These are phyloP conservation scores for Ostrea denselamellosa DNA, from an alignment of 1,140 invertebrate genomes.

Conservation along the genomic window DNA sequence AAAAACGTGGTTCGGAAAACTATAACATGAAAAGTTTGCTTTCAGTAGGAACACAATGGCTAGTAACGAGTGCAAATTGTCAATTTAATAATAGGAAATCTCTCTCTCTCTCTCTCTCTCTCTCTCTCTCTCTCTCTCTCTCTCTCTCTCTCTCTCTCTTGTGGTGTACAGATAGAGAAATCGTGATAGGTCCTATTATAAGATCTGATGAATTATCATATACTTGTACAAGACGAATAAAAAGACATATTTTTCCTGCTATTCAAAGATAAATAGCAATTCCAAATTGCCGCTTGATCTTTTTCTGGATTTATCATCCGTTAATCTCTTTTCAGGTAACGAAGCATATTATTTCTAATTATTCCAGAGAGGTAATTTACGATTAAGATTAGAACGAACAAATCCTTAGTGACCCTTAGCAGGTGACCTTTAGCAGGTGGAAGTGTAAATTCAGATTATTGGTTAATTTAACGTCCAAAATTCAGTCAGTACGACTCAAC, in stretches of 20 bases:
- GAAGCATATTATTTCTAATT: conserved; percentile 12
- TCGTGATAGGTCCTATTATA: too few relatives aligned
- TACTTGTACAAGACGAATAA: too few relatives aligned
- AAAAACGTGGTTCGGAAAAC: too few relatives aligned
- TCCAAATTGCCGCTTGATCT: not conserved
- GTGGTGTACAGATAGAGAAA: too few relatives aligned
- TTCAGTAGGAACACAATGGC: too few relatives aligned
- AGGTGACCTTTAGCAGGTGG: not conserved
- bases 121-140: conserved; percentile 41
- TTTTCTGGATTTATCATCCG: not conserved
- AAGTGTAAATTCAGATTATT: not conserved
- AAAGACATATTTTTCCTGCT: too few relatives aligned
- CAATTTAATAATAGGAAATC: too few relatives aligned
- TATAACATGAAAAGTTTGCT: too few relatives aligned
- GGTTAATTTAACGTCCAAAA: not conserved
- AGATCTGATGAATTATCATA: too few relatives aligned
- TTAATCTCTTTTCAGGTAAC: conserved; percentile 34
- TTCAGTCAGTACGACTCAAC: too few relatives aligned
- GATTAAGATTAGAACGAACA: not conserved
- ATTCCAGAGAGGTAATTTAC: not conserved
- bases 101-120: not conserved
- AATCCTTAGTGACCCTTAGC: not conserved
- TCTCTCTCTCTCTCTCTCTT: conserved; percentile 23
- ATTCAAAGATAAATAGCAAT: too few relatives aligned
- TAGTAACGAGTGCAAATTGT: too few relatives aligned